Evolutionary conservation across 2,888 invertebrate genomes (phyloP), one percentile per base, ranked within the genome.

Genomic region (Seira sanloemensis): DNA sequence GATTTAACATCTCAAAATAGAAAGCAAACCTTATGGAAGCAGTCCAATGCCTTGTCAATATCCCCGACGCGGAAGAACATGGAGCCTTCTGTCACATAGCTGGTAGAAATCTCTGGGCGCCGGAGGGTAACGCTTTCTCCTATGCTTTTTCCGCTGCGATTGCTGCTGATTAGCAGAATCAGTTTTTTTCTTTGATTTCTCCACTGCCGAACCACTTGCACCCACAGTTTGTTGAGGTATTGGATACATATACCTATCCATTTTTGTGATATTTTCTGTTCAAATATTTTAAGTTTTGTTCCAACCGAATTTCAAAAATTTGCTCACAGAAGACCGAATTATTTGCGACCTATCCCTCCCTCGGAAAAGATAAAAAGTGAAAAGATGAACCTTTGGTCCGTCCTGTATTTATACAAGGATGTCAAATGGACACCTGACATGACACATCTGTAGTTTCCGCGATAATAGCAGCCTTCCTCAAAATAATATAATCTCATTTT

Each of bases 381-480:
- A 75, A 80, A 80, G 68, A 75, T 68, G 75, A 69, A 58, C 46
- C 68, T 19, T 18, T 23, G 54, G 50, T 74, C 75, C 37, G 62
- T 21, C 23, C 74, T 62, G 75, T 75, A 80, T 75, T 80, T 75
- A 80, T 80, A 74, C 27, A 75, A 25, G 74, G 74, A 75, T 75
- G 80, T 80, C 75, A 80, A 69, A 80, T 75, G 80, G 80, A 80
- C 79, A 80, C 79, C 79, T 80, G 79, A 80, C 79, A 80, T 80
- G 79, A 80, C 79, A 79, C 72, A 66, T 72, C 62, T 21, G 21
- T 62, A 62, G 62, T 19, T 23, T 21, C 62, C 2, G 12, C 23
- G 21, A 50, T 62, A 62, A 62, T 62, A 62, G 21, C 21, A 62
- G 16, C 62, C 12, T 62, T n/a, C n/a, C 12, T 23, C 62, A 62